Percentiles rank a stretch among this genome's conserved stretches.
Evolutionary conservation across 1,140 invertebrate genomes (phyloP).

Genomic region (Hyphantria cunea): DNA sequence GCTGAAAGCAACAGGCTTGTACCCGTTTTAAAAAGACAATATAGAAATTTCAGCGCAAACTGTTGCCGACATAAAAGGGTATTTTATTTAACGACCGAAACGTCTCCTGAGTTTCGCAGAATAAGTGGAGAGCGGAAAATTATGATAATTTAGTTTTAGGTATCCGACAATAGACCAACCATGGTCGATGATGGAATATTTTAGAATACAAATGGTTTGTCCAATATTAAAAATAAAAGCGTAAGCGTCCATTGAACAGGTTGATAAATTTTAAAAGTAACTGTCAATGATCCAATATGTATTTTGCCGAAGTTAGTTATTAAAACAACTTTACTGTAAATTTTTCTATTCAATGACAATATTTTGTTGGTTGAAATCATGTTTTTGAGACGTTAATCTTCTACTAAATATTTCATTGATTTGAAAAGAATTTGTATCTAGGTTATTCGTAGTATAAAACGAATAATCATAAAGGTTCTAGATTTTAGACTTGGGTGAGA

Average conservation of each 20-base stretch:
- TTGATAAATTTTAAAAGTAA: background rate
- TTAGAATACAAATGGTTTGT: background rate
- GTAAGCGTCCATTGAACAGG: background rate
- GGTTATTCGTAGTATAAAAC: too few species aligned
- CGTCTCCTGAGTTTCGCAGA: constrained; percentile 39
- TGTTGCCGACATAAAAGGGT: constrained; percentile 29
- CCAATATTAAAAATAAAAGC: background rate
- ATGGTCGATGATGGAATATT: constrained; percentile 7
- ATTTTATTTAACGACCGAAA: constrained; percentile 43
- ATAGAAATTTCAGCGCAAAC: constrained; percentile 23
- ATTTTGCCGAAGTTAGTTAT: background rate
- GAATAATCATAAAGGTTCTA: too few species aligned
- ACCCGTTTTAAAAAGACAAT: constrained; percentile 31
- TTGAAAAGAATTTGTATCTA: too few species aligned
- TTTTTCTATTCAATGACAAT: background rate
- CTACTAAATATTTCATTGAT: too few species aligned
- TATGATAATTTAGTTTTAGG: constrained; percentile 49
- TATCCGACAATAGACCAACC: constrained; percentile 29
- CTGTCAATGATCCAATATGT: too few species aligned
- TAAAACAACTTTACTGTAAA: background rate
- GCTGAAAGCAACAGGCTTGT: constrained; percentile 5
- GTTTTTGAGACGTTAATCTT: too few species aligned
- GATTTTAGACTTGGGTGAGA: too few species aligned
- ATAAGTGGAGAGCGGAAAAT: constrained; percentile 52
- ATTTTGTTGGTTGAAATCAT: background rate